phyloP scores from a whole-genome alignment of 2,888 invertebrate genomes.

The Melanargia galathea region DNA sequence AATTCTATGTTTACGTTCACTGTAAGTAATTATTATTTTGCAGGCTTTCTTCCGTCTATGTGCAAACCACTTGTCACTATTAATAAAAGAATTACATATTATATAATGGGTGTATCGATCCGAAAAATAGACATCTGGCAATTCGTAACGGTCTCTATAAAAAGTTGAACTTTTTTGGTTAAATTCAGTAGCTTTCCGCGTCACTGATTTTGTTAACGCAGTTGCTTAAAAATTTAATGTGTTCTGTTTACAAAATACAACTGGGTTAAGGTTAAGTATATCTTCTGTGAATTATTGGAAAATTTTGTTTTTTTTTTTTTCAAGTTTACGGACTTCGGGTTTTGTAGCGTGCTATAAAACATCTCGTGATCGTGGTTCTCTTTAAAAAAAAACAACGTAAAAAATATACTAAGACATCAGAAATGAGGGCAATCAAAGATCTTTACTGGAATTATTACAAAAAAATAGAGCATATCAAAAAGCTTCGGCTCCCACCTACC shows the following conservation, averaged over 20 bases:
- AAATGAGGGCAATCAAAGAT: slow-evolving; percentile 39
- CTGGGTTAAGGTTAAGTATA: neutral
- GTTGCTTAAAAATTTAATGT: slow-evolving; percentile 40
- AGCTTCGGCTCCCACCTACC: slow-evolving; percentile 68
- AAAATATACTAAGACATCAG: slow-evolving; percentile 22
- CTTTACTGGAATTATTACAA: slow-evolving; percentile 45
- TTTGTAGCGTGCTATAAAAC: slow-evolving; percentile 22
- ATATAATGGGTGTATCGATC: slow-evolving; percentile 52
- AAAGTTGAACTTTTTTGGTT: slow-evolving; percentile 64
- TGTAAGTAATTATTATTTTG: too few relatives aligned
- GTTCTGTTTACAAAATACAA: slow-evolving; percentile 27
- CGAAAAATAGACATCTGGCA: slow-evolving; percentile 76
- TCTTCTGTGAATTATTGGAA: neutral
- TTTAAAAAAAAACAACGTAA: slow-evolving; percentile 10
- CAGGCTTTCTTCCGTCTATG: neutral
- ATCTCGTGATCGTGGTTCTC: slow-evolving; percentile 6
- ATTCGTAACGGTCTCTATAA: slow-evolving; percentile 70
- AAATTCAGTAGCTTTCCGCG: slow-evolving; percentile 76
- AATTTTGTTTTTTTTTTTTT: neutral
- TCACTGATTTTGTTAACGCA: slow-evolving; percentile 56
- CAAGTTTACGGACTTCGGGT: neutral
- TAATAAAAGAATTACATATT: slow-evolving; percentile 9
- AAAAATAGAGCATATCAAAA: slow-evolving; percentile 49
- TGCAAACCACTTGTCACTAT: slow-evolving; percentile 17
- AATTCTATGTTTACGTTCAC: too few relatives aligned